A percentile compares a stretch with the other conserved stretches of the same genome.
Evolutionary conservation across 2,797 vertebrate species (phyloP).

Genomic region (Hoplostethus atlanticus): DNA sequence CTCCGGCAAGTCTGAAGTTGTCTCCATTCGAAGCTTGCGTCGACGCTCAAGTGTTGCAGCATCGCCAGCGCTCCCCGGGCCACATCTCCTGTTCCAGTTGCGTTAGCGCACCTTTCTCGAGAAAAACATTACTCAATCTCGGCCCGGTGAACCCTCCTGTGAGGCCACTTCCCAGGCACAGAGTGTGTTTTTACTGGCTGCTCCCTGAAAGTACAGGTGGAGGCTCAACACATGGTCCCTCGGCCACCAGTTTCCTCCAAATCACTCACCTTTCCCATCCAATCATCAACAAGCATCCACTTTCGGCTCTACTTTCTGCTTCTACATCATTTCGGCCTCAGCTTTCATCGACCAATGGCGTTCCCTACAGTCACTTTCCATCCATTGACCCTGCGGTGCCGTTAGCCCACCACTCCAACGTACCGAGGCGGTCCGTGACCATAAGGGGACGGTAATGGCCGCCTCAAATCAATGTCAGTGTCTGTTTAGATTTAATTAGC

Average conservation of each 20-base stretch:
- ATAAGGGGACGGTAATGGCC: conserved; percentile 72
- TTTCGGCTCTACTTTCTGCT: neutral
- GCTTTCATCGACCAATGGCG: neutral
- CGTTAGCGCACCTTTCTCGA: conserved; percentile 20
- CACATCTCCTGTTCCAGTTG: too few relatives aligned
- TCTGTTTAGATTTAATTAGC: conserved; percentile 85
- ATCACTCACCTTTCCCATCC: too few relatives aligned
- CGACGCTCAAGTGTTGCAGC: too few relatives aligned
- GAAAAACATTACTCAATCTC: conserved; percentile 47
- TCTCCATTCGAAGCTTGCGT: neutral
- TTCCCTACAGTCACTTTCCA: neutral
- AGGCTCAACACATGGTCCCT: too few relatives aligned
- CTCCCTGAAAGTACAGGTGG: conserved; percentile 18
- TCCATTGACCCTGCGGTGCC: neutral
- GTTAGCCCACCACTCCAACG: neutral
- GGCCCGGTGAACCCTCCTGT: conserved; percentile 10
- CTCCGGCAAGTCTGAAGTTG: neutral
- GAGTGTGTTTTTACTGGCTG: conserved; percentile 18
- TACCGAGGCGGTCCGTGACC: conserved; percentile 30
- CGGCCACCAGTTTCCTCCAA: too few relatives aligned
- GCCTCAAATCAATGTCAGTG: conserved; percentile 79
- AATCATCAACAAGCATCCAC: too few relatives aligned
- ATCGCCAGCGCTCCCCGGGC: too few relatives aligned
- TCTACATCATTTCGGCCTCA: neutral
- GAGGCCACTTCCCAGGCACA: conserved; percentile 1